These are phyloP conservation scores for Ctenochaetus hawaiiensis DNA, from an alignment of 2,797 vertebrate genomes.

Conservation along the genomic window DNA sequence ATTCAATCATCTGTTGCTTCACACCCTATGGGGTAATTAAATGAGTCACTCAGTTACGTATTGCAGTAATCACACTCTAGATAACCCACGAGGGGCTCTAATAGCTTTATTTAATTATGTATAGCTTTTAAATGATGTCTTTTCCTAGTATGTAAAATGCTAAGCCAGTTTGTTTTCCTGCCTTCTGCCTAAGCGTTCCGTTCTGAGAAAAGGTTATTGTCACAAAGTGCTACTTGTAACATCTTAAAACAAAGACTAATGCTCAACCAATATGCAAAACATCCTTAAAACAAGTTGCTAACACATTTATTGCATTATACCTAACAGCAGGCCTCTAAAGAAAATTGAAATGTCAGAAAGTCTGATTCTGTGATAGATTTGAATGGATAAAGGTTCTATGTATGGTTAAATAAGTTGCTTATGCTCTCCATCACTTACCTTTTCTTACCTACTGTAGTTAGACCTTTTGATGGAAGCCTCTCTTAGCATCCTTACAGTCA, in stretches of 20 bases:
- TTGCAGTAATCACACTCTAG: slow-evolving; percentile 72
- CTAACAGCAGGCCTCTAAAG: no score
- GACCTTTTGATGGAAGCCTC: slow-evolving; percentile 33
- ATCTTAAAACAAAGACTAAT: slow-evolving; percentile 7
- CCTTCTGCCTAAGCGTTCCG: slow-evolving; percentile 7
- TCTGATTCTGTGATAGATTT: no score
- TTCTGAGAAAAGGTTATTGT: not conserved
- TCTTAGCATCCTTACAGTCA: slow-evolving; percentile 50
- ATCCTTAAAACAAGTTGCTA: not conserved
- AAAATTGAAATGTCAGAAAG: no score
- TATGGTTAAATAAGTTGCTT: not conserved
- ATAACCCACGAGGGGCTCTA: slow-evolving; percentile 56
- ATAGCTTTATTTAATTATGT: slow-evolving; percentile 69
- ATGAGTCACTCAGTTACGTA: slow-evolving; percentile 62
- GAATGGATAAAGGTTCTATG: not conserved
- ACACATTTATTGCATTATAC: no score
- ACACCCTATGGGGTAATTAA: slow-evolving; percentile 67
- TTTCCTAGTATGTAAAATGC: slow-evolving; percentile 23
- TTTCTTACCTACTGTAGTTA: slow-evolving; percentile 17
- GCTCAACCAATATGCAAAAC: slow-evolving; percentile 3
- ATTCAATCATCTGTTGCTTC: slow-evolving; percentile 61
- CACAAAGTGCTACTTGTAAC: not conserved
- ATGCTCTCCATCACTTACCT: slow-evolving; percentile 56
- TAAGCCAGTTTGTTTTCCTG: slow-evolving; percentile 13
- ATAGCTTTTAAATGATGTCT: slow-evolving; percentile 56